Conservation (phyloP, 2,797 vertebrate species). For the Anniella stebbinsi region DNA sequence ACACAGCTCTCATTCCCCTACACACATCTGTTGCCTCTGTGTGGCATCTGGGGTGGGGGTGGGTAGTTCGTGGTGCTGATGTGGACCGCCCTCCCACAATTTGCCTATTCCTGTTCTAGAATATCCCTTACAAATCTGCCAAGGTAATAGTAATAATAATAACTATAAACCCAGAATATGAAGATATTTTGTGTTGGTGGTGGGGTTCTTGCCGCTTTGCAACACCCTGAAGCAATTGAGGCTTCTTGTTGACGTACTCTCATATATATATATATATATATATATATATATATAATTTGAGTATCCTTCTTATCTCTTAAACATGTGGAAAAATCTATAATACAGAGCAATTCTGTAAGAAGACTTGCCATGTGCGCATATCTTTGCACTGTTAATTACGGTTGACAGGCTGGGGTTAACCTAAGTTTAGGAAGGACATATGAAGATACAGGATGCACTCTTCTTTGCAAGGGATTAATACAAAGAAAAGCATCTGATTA, state of each 20-base stretch:
- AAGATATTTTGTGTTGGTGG: not conserved
- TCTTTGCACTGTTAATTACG: not conserved
- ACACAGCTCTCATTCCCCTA: not conserved
- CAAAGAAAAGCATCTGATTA: constrained; percentile 61
- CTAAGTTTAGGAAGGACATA: constrained; percentile 39
- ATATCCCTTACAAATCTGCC: not conserved
- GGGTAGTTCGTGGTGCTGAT: no score
- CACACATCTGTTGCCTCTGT: not conserved
- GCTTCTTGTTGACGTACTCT: constrained; percentile 1
- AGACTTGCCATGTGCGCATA: not conserved
- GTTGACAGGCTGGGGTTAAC: constrained; percentile 14
- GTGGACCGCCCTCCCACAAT: not conserved
- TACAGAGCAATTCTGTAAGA: not conserved
- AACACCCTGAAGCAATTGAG: constrained; percentile 7
- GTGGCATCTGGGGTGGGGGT: no score
- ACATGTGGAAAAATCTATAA: not conserved
- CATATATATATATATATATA: no score
- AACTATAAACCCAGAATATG: not conserved
- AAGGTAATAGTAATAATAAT: not conserved
- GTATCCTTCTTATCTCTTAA: not conserved
- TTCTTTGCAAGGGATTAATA: constrained; percentile 55
- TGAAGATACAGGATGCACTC: constrained; percentile 45
- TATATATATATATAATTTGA: constrained; percentile 32
- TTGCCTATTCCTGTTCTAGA: not conserved
- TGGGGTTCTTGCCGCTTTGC: not conserved